A percentile compares a stretch with the other conserved stretches of the same genome.
Evolutionary conservation across 2,113 vertebrate species (phyloP).

Genomic region (Nettapus auritus): DNA sequence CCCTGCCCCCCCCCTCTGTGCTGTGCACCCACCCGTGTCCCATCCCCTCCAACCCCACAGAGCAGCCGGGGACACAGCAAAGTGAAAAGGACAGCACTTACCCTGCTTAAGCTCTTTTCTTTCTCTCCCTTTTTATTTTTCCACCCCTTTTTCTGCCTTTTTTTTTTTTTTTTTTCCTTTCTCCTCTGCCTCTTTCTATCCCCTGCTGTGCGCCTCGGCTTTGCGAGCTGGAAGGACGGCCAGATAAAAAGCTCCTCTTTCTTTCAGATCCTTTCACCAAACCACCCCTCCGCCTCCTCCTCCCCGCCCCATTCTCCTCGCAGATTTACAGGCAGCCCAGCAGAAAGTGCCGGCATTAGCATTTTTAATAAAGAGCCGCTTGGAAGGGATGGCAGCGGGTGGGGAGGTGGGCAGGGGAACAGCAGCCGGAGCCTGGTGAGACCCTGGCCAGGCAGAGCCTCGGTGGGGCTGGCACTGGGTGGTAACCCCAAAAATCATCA

Average conservation of each 20-base stretch:
- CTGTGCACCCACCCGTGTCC: not conserved
- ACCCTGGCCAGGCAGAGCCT: not conserved
- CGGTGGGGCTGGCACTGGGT: rapidly evolving
- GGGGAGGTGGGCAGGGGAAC: not conserved
- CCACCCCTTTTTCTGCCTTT: not conserved
- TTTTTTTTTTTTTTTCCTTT: not conserved
- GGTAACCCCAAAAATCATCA: not conserved
- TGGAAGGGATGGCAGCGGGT: constrained; percentile 26
- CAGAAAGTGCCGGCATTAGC: constrained; percentile 72
- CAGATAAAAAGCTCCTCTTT: constrained; percentile 67
- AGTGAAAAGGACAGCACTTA: constrained; percentile 57
- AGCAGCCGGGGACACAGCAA: not conserved
- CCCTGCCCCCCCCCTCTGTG: too few relatives aligned
- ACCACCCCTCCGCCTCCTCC: constrained; percentile 28
- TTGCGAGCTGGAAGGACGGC: constrained; percentile 41
- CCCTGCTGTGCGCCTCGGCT: constrained; percentile 12
- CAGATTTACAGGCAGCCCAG: constrained; percentile 49
- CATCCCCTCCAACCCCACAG: not conserved
- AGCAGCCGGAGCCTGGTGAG: not conserved
- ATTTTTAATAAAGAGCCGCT: constrained; percentile 74
- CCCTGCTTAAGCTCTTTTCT: constrained; percentile 3
- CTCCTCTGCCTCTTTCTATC: not conserved
- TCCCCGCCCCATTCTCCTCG: constrained; percentile 13
- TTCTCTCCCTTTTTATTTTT: not conserved
- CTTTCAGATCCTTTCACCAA: constrained; percentile 59